Evolutionary conservation across 2,113 vertebrate genomes (phyloP).

Genomic region (Gracilinanus agilis): DNA sequence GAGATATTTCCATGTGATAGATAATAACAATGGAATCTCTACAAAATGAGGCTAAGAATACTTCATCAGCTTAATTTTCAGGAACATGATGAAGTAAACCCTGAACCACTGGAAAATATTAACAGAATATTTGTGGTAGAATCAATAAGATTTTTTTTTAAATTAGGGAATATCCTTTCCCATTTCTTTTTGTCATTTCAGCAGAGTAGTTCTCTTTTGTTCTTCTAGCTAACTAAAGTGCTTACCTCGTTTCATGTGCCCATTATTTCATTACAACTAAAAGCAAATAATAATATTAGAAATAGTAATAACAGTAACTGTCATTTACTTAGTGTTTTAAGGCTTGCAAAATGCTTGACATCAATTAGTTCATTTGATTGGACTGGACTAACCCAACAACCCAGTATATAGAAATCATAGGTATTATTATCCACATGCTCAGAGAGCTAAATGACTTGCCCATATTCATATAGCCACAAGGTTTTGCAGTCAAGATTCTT

Average conservation of each 20-base stretch:
- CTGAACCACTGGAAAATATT: background rate
- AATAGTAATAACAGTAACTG: background rate
- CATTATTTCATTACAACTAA: constrained; percentile 38
- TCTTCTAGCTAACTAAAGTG: constrained; percentile 42
- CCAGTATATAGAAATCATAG: background rate
- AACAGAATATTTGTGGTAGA: constrained; percentile 28
- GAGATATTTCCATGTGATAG: constrained; percentile 22
- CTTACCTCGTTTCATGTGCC: constrained; percentile 14
- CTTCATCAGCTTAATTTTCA: constrained; percentile 15
- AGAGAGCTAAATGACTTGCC: no score
- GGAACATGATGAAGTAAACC: constrained; percentile 9
- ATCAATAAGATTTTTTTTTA: constrained; percentile 37
- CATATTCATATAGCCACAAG: background rate
- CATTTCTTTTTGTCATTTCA: constrained; percentile 4
- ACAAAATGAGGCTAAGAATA: constrained; percentile 17
- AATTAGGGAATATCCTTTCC: background rate
- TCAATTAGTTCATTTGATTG: background rate
- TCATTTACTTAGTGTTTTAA: background rate
- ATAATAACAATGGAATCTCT: constrained; percentile 36
- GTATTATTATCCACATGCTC: background rate
- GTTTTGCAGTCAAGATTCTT: background rate
- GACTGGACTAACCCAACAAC: background rate
- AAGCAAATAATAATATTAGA: background rate
- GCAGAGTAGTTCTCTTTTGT: constrained; percentile 24
- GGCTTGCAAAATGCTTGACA: background rate